A percentile compares a stretch with the other conserved stretches of the same genome.
phyloP scores from a whole-genome alignment of 2,888 invertebrate species.

The Xanthorhoe designata region DNA sequence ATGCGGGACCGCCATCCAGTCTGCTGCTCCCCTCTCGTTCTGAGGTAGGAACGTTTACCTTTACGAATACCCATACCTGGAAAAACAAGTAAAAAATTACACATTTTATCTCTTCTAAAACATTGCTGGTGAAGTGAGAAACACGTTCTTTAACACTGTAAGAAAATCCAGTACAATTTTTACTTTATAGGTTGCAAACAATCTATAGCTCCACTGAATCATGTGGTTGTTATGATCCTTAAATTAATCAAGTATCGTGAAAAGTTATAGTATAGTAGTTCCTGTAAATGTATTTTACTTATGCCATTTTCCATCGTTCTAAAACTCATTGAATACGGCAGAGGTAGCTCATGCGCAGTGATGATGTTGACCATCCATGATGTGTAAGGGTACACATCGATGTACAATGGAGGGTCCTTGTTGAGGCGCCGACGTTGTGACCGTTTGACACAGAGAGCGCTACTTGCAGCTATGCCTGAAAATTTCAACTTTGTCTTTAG shows the following conservation, averaged over 20 bases:
- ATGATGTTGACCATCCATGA: slow-evolving; percentile 73
- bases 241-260: too few species aligned
- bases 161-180: too few species aligned
- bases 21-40: slow-evolving; percentile 54
- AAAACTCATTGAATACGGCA: slow-evolving; percentile 66
- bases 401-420: slow-evolving; percentile 69
- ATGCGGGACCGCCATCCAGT: slow-evolving; percentile 66
- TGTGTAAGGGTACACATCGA: slow-evolving; percentile 73
- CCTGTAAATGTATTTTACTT: slow-evolving; percentile 50
- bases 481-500: background rate
- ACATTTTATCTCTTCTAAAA: background rate
- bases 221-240: too few species aligned
- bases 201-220: too few species aligned
- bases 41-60: slow-evolving; percentile 47
- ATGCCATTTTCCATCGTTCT: slow-evolving; percentile 57
- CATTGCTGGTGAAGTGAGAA: too few species aligned
- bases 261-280: background rate
- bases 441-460: slow-evolving; percentile 60
- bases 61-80: slow-evolving; percentile 59
- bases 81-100: background rate
- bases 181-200: too few species aligned
- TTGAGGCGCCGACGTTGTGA: slow-evolving; percentile 66
- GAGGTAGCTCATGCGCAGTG: slow-evolving; percentile 66
- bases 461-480: slow-evolving; percentile 58
- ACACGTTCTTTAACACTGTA: too few species aligned